Evolutionary conservation across 2,797 vertebrate species (phyloP).

Genomic region (Neosalanx taihuensis): DNA sequence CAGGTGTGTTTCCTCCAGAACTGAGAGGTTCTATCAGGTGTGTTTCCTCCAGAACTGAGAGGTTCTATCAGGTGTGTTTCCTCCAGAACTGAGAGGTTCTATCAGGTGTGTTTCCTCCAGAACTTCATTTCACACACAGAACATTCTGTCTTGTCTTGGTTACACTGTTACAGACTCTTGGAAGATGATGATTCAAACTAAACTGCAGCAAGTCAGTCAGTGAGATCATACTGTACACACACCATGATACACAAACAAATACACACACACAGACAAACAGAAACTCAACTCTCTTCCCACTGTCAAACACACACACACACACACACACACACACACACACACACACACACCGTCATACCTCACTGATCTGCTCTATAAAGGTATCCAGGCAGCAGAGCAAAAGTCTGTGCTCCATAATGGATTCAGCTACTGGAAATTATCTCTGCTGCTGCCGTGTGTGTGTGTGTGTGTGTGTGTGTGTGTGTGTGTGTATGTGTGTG

Average conservation of each 20-base stretch:
- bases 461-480: conserved; percentile 6
- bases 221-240: background rate
- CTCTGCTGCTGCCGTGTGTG: background rate
- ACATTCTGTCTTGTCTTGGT: too few relatives aligned
- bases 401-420: background rate
- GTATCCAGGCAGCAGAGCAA: background rate
- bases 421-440: background rate
- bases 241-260: background rate
- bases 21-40: too few relatives aligned
- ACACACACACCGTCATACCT: background rate
- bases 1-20: too few relatives aligned
- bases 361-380: too few relatives aligned
- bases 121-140: too few relatives aligned
- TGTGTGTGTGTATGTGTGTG: conserved; percentile 10
- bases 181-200: too few relatives aligned
- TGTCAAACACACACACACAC: background rate
- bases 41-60: too few relatives aligned
- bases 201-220: background rate
- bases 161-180: too few relatives aligned
- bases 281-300: background rate
- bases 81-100: too few relatives aligned
- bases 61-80: too few relatives aligned
- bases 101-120: too few relatives aligned
- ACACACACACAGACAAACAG: background rate
- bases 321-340: background rate